Conservation (phyloP, 2,113 vertebrate species). For the Sander lucioperca region DNA sequence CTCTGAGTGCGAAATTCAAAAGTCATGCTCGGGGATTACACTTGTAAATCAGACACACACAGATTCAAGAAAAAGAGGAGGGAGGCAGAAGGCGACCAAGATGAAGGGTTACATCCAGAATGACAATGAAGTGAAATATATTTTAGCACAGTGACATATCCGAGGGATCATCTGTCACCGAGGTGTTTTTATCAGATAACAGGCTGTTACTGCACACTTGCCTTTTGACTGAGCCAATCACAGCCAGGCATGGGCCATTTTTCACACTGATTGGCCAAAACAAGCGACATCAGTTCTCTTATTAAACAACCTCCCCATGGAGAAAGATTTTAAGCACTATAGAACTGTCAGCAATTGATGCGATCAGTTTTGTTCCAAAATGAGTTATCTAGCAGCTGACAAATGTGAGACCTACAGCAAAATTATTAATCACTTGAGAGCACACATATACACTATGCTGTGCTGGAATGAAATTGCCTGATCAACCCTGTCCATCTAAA, state of each 20-base stretch:
- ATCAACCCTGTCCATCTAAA: slow-evolving; percentile 58
- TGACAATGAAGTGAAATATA: slow-evolving; percentile 50
- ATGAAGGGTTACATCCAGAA: slow-evolving; percentile 46
- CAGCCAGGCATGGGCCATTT: slow-evolving; percentile 44
- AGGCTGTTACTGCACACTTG: slow-evolving; percentile 28
- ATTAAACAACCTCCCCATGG: slow-evolving; percentile 59
- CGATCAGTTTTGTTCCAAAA: slow-evolving; percentile 56
- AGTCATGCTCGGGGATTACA: slow-evolving; percentile 54
- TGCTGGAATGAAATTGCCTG: slow-evolving; percentile 34
- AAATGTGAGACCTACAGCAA: slow-evolving; percentile 57
- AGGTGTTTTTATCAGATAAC: slow-evolving; percentile 39
- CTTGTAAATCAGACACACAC: slow-evolving; percentile 58
- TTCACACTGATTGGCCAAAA: slow-evolving; percentile 57
- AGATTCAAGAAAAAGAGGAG: slow-evolving; percentile 30
- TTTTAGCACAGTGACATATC: slow-evolving; percentile 46
- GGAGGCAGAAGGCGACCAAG: slow-evolving; percentile 24
- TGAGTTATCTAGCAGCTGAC: slow-evolving; percentile 61
- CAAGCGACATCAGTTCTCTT: slow-evolving; percentile 47
- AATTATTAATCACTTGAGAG: slow-evolving; percentile 70
- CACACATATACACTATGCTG: slow-evolving; percentile 30
- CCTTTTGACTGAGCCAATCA: slow-evolving; percentile 56
- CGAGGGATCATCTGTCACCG: slow-evolving; percentile 50
- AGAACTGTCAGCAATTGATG: slow-evolving; percentile 56
- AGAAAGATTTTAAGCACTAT: slow-evolving; percentile 54
- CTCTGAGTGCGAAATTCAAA: too few relatives aligned